Base-by-base conservation (phyloP, 2,888 invertebrate species). In the Aleiodes testaceus region DNA sequence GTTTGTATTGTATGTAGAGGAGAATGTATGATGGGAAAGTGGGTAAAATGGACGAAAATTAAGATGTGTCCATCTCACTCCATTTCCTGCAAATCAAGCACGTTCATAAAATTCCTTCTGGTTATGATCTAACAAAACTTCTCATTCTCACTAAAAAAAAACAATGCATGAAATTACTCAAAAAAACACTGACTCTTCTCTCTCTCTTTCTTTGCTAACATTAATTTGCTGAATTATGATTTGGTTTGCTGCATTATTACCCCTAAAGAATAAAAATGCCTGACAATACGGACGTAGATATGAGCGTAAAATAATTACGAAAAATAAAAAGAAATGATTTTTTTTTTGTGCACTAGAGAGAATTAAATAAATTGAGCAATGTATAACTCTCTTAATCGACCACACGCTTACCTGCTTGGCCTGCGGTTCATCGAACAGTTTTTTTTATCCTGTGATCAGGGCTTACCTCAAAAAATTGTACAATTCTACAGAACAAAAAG, bases 371-470 rank as follows among this genome's bases (percentile, higher is more conserved):
- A 59, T 59, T 59, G 59, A 59, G 59, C 59, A 74, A 66, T 49
- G 59, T 42, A 72, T 73, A 75, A 78, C 74, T 79, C 78, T 79
- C 78, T 77, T 76, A 79, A 78, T 82, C 81, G 79, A 81, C 75
- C 79, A 80, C 80, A 81, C 81, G 84, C 83, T 85, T 83, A 81
- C 77, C 79, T 83, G 83, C 83, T 85, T 86, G 80, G 82, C 81
- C 80, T 84, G 80, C 79, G 80, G 80, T 79, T 80, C 78, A 79
- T 81, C 79, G 76, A 78, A 76, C 78, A 77, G 70, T 67, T 53
- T 14, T 49, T 9, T 59, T 36, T 42, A 72, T 52, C 18, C 18
- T 66, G 45, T 47, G 18, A 50, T 44, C 47, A 14, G 22, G 67
- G 18, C 53, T 45, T 9, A 22, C 26, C 45, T 36, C 36, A 36